Evolutionary conservation across 2,113 vertebrate genomes (phyloP).

Genomic region (Emydocephalus ijimae): DNA sequence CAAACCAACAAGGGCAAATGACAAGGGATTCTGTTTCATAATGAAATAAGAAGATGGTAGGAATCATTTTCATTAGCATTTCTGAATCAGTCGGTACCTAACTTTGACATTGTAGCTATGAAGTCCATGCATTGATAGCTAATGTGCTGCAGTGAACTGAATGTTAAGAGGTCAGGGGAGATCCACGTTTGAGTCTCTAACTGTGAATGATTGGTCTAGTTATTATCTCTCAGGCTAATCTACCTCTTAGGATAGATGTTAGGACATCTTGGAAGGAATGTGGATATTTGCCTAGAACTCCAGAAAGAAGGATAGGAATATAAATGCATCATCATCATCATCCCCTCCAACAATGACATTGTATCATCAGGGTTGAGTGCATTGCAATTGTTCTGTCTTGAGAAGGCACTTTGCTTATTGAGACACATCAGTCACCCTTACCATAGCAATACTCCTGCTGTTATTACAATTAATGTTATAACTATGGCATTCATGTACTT

Average conservation of each 20-base stretch:
- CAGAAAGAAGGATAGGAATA: background rate
- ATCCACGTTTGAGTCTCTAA: background rate
- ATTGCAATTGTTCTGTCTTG: background rate
- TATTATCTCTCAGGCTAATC: background rate
- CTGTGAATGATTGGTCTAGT: background rate
- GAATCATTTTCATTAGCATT: background rate
- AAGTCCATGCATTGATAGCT: background rate
- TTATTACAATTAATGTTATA: background rate
- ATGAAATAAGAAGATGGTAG: background rate
- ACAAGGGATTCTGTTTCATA: background rate
- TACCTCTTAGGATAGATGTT: background rate
- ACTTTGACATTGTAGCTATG: background rate
- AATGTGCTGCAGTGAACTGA: background rate
- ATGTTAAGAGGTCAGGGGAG: background rate
- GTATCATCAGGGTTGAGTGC: background rate
- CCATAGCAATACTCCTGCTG: background rate
- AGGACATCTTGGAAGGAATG: background rate
- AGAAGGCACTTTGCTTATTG: background rate
- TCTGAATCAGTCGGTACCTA: background rate
- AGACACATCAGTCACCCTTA: background rate
- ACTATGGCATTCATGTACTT: background rate
- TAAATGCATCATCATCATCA: background rate
- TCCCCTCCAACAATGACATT: background rate
- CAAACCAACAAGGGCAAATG: background rate
- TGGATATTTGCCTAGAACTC: background rate